phyloP scores from a whole-genome alignment of 2,888 invertebrate species.

The Hirudinaria manillensis region DNA sequence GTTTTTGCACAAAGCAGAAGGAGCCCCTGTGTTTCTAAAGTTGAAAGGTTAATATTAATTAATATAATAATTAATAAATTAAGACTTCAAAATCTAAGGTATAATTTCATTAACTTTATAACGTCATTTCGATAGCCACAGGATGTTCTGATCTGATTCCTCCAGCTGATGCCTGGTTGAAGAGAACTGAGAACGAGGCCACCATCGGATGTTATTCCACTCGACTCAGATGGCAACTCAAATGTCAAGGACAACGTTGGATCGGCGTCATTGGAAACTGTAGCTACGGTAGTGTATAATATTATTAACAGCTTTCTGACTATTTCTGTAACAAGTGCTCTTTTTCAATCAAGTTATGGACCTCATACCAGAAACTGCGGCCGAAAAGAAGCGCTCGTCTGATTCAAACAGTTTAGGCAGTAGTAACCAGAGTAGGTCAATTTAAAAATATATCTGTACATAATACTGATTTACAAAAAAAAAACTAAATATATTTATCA shows the following conservation, averaged over 20 bases:
- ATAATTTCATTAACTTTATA: background rate
- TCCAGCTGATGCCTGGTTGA: conserved; percentile 27
- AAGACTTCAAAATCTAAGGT: too few species aligned
- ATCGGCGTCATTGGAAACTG: too few species aligned
- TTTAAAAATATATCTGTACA: background rate
- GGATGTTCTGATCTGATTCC: too few species aligned
- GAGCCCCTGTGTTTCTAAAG: too few species aligned
- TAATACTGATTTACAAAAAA: background rate
- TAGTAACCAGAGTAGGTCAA: conserved; percentile 5
- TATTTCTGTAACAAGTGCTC: background rate
- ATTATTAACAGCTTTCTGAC: background rate
- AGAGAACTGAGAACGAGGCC: conserved; percentile 32
- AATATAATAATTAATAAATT: too few species aligned
- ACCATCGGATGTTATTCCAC: conserved; percentile 33
- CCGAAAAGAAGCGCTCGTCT: background rate
- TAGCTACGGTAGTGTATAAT: background rate
- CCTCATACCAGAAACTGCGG: background rate
- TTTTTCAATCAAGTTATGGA: background rate
- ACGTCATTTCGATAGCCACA: background rate
- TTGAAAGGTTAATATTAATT: too few species aligned
- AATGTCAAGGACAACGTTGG: too few species aligned
- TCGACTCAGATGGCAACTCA: too few species aligned
- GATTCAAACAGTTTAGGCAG: background rate
- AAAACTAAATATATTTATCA: background rate
- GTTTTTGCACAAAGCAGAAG: too few species aligned